Evolutionary conservation across 2,888 invertebrate species (phyloP), one percentile per base, ranked within the genome.

Genomic region (Oxytorus armatus): DNA sequence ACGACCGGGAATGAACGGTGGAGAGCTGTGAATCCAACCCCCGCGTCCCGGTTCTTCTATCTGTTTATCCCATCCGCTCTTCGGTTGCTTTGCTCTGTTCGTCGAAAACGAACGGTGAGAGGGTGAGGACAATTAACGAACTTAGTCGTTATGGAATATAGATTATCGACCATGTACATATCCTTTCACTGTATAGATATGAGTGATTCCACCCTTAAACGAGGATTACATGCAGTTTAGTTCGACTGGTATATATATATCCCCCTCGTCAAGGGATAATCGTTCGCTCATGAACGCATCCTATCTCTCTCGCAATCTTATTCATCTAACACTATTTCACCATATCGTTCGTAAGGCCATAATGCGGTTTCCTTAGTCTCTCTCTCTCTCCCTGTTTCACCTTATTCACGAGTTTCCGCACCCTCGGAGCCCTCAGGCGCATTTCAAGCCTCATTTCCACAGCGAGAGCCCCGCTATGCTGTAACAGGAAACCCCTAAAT

Each of bases 121-220:
- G n/a, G n/a, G n/a, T n/a, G 69, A 21, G 69, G 47, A 74, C 73
- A 79, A 69, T 79, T 63, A 74, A 69, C 74, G 78, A 79, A 79
- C 63, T 79, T 69, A 74, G 74, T 74, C 78, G 69, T 79, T 79
- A 74, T 74, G 63, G 78, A 79, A 79, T 79, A 69, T 79, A 63
- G 63, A 79, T 79, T 79, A 79, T 74, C 78, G 78, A 44, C 18
- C 61, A 47, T 36, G 23, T 42, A 68, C 16, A 39, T n/a, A 51
- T 33, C 14, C 33, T 14, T 8, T 36, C 8, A 51, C 14, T 11
- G 23, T 53, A 66, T 4, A 72, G 47, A 65, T 72, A 61, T 66
- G 59, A 77, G 70, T 70, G 53, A n/a, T n/a, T n/a, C n/a, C n/a
- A n/a, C n/a, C n/a, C n/a, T n/a, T n/a, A n/a, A n/a, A n/a, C n/a